phyloP scores from a whole-genome alignment of 2,888 invertebrate species.

The Diarsia brunnea region DNA sequence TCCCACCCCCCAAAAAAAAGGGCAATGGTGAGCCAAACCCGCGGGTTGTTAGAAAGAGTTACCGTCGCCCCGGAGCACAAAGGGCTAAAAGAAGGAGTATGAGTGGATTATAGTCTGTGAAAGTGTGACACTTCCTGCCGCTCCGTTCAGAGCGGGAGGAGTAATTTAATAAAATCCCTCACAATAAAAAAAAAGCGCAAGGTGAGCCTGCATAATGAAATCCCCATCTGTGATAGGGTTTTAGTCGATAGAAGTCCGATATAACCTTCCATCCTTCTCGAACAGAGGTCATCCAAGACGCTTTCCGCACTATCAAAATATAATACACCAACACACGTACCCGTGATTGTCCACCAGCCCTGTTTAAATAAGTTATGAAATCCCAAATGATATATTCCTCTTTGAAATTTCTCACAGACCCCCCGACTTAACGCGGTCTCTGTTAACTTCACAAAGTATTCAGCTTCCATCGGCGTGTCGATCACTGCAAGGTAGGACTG shows the following conservation, averaged over 20 bases:
- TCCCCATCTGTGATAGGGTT: background rate
- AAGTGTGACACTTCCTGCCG: no score
- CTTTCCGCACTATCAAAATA: background rate
- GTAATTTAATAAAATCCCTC: no score
- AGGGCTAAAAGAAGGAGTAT: no score
- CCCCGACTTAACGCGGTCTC: background rate
- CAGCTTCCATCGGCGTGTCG: slow-evolving; percentile 24
- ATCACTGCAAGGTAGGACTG: slow-evolving; percentile 74
- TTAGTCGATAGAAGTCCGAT: background rate
- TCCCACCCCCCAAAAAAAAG: no score
- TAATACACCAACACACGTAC: slow-evolving; percentile 56
- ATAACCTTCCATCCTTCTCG: no score
- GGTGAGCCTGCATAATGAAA: background rate
- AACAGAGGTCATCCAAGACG: background rate
- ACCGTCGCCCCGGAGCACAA: no score
- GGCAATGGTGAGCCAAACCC: background rate
- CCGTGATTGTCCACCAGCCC: slow-evolving; percentile 75
- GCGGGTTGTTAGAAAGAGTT: no score
- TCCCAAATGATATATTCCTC: slow-evolving; percentile 60
- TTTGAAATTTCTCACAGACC: slow-evolving; percentile 9
- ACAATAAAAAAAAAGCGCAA: no score
- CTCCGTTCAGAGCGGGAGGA: no score
- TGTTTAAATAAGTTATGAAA: slow-evolving; percentile 65
- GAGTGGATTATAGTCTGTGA: no score
- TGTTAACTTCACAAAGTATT: slow-evolving; percentile 31